Evolutionary conservation across 1,140 invertebrate species (phyloP).

Genomic region (Magallana angulata): DNA sequence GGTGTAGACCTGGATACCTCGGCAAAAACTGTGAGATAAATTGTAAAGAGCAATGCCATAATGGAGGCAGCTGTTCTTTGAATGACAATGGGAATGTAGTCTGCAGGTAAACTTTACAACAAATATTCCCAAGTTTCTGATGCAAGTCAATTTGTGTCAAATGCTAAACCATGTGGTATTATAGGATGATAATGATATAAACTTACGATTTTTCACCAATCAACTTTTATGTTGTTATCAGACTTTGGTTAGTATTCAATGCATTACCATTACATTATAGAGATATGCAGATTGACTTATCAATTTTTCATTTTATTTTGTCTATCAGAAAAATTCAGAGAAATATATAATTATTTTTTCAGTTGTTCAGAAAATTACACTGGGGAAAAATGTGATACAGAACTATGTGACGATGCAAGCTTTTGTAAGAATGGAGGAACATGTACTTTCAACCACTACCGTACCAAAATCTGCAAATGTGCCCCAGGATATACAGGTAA

Average conservation of each 20-base stretch:
- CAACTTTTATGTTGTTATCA: too few relatives aligned
- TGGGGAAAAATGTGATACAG: not conserved
- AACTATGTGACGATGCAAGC: not conserved
- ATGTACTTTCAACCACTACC: slow-evolving; percentile 1
- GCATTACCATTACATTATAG: too few relatives aligned
- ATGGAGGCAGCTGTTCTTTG: slow-evolving; percentile 63
- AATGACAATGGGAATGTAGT: slow-evolving; percentile 2
- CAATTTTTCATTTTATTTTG: too few relatives aligned
- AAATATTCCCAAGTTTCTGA: too few relatives aligned
- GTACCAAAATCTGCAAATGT: not conserved
- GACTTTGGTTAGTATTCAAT: too few relatives aligned
- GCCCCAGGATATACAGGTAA: not conserved
- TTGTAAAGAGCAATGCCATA: slow-evolving; percentile 61
- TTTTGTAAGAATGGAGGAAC: not conserved
- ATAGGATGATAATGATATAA: too few relatives aligned
- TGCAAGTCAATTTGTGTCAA: too few relatives aligned
- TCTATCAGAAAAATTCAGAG: too few relatives aligned
- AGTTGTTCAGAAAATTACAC: not conserved
- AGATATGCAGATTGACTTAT: too few relatives aligned
- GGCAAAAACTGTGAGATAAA: slow-evolving; percentile 22
- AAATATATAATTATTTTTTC: not conserved
- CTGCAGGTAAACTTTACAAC: not conserved
- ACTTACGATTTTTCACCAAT: too few relatives aligned
- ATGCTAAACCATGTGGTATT: too few relatives aligned
- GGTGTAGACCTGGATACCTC: slow-evolving; percentile 28